These are phyloP conservation scores for Epinephelus moara DNA, from an alignment of 2,113 vertebrate genomes.

Conservation along the genomic window DNA sequence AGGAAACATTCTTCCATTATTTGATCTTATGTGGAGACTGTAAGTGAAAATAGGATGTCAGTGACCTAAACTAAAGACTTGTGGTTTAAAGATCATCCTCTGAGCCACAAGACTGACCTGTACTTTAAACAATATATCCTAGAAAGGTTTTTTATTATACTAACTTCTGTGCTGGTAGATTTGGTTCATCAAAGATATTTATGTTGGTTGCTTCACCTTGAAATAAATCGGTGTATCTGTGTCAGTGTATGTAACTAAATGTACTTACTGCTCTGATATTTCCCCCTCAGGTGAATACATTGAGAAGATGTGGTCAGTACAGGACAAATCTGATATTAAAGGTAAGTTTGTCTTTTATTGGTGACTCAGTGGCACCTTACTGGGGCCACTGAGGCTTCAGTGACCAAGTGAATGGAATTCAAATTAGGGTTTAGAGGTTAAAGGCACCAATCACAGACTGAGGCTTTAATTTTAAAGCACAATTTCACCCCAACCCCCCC, in stretches of 20 bases:
- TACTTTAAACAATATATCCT: too few species aligned
- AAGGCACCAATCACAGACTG: not conserved
- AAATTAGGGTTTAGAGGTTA: not conserved
- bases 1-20: constrained; percentile 18
- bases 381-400: not conserved
- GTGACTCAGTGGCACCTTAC: not conserved
- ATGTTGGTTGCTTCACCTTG: too few species aligned
- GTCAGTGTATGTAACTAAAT: not conserved
- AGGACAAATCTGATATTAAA: constrained; percentile 75
- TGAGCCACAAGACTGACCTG: too few species aligned
- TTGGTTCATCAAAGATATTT: too few species aligned
- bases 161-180: too few species aligned
- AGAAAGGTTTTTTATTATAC: too few species aligned
- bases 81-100: not conserved
- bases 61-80: not conserved
- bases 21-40: constrained; percentile 25
- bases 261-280: not conserved
- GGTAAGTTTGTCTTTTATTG: constrained; percentile 28
- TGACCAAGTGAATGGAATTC: not conserved
- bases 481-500: too few species aligned
- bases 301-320: constrained; percentile 73
- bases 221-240: too few species aligned
- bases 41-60: not conserved
- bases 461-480: not conserved
- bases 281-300: constrained; percentile 69